These are phyloP conservation scores for Fragum fragum DNA, from an alignment of 2,888 invertebrate genomes.

Conservation along the genomic window DNA sequence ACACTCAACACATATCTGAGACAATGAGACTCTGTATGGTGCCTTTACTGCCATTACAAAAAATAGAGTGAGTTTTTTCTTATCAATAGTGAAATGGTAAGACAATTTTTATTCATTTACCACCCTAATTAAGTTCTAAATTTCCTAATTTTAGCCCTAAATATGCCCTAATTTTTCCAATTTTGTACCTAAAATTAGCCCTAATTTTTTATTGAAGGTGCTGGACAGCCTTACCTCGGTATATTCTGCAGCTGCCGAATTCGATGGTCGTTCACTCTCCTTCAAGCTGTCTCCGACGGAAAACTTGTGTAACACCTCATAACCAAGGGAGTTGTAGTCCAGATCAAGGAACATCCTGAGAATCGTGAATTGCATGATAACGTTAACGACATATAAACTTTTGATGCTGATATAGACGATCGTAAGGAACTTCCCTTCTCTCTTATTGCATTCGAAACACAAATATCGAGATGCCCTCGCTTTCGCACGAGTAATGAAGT, in stretches of 20 bases:
- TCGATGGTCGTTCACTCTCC: slow-evolving; percentile 73
- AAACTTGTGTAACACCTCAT: slow-evolving; percentile 65
- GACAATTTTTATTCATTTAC: too few relatives aligned
- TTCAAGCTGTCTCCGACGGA: slow-evolving; percentile 46
- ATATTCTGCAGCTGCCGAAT: slow-evolving; percentile 81
- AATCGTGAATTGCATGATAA: slow-evolving; percentile 71
- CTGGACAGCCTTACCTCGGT: slow-evolving; percentile 69
- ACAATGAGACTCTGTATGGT: too few relatives aligned
- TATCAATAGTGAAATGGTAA: too few relatives aligned
- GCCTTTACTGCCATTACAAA: too few relatives aligned
- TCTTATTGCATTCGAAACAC: slow-evolving; percentile 66
- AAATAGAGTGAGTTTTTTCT: too few relatives aligned
- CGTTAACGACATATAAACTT: slow-evolving; percentile 67
- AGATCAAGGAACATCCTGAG: slow-evolving; percentile 71
- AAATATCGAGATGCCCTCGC: slow-evolving; percentile 60
- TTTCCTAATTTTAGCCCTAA: too few relatives aligned
- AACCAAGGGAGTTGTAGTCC: slow-evolving; percentile 68
- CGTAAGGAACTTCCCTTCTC: slow-evolving; percentile 71
- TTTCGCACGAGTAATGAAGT: slow-evolving; percentile 62
- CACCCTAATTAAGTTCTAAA: too few relatives aligned
- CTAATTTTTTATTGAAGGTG: too few relatives aligned
- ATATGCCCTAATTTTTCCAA: too few relatives aligned
- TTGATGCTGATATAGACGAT: slow-evolving; percentile 72
- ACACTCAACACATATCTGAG: too few relatives aligned
- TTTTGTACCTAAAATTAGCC: too few relatives aligned